Evolutionary conservation across 1,140 invertebrate genomes (phyloP), one percentile per base, ranked within the genome.

Genomic region (Lepidurus packardi): DNA sequence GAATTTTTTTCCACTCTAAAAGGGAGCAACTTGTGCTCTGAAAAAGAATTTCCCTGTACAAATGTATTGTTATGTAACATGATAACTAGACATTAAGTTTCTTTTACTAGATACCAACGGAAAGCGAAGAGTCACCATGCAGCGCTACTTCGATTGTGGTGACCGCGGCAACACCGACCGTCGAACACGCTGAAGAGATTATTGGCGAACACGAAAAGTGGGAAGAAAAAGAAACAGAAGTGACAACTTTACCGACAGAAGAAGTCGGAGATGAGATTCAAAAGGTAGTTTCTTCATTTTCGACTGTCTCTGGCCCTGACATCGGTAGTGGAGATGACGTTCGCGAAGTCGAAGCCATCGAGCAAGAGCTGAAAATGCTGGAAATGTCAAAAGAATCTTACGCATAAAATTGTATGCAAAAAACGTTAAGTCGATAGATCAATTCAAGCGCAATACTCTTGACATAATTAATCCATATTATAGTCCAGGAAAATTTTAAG

Each of bases 331-430:
- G 89, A 91, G 79, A 87, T 91, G 3, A 89, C 91, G 7, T 91
- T 90, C 45, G 91, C 91, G 47, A 86, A 91, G 91, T 91, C 73
- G 41, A 92, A 44, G 73, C 43, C 41, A 45, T 73, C 73, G 74
- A 24, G n/a, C 91, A 93, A 82, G 93, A 94, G 84, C 86, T 94
- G 80, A 93, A 92, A 42, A 90, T 92, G 83, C 88, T 95, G 43
- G 92, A 93, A 83, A 91, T 92, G 83, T 87, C 94, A 21, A 94
- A 94, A 85, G 93, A 94, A 85, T 95, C 93, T 77, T 94, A 94
- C 84, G 93, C 93, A 86, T 95, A 92, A 81, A 80, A 16, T 47
- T 65, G 41, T 24, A 75, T 3, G 13, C 24, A 41, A 24, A 75
- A 65, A 65, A 65, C 8, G 44, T 65, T 9, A 5, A n/a, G 7